Evolutionary conservation across 2,888 invertebrate species (phyloP), one percentile per base, ranked within the genome.

Genomic region (Stenodera caucasica): DNA sequence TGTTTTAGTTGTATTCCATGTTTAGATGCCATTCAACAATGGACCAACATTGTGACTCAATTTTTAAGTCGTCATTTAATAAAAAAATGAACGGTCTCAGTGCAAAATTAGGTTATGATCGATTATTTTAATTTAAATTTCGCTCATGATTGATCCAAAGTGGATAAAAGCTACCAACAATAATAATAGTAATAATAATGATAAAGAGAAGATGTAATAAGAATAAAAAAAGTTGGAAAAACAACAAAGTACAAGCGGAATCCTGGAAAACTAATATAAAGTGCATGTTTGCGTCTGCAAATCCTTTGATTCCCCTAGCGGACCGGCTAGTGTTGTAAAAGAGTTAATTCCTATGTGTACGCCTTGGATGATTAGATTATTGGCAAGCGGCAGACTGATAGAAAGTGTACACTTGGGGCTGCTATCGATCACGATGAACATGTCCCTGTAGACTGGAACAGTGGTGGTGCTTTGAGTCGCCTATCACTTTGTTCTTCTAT

Each of bases 311-410:
- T 70, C 64, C 53, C 64, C 57, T n/a, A 56, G 65, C 68, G 66
- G 49, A 60, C 49, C 35, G 62, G 56, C 49, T 60, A 50, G 64
- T 57, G 64, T 30, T 58, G 63, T 66, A 64, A 55, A 66, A 67
- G 63, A 66, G 62, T 63, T 67, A 65, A 67, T 65, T 69, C 67
- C 69, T 67, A 56, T 69, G 67, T 68, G 68, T 67, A 66, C 68
- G 66, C 65, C 66, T 69, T 66, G 66, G 68, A 66, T 72, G 75
- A 74, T 73, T 72, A 71, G 70, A 72, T 73, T 74, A 75, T 73
- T 70, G 72, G 70, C 58, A 70, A 72, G 67, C 70, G 71, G 70
- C 60, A 62, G 66, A 60, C 71, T 73, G 73, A 73, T 72, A 73
- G 71, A 71, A 72, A 73, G 70, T 70, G 72, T 70, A 71, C 72